Percentiles rank a stretch among this genome's conserved stretches.
phyloP scores from a whole-genome alignment of 2,888 invertebrate genomes.

The Thysanoteuthis rhombus region DNA sequence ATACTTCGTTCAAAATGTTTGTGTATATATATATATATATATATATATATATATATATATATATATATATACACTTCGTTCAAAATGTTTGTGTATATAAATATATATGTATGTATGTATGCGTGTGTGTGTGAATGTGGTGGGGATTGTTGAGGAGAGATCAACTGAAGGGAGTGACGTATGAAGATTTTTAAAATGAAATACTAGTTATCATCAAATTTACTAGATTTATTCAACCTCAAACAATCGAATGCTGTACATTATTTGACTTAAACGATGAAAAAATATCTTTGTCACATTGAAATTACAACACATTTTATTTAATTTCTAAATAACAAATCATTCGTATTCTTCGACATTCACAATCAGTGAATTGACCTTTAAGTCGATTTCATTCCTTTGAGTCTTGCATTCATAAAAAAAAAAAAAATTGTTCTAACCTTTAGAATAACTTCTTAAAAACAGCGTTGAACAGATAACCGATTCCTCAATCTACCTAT shows the following conservation, averaged over 20 bases:
- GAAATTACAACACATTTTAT: not conserved
- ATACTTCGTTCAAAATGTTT: not conserved
- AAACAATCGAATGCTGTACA: not conserved
- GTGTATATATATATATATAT: not conserved
- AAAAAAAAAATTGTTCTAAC: not conserved
- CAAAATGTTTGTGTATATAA: not conserved
- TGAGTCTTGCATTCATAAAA: not conserved
- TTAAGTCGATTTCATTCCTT: not conserved
- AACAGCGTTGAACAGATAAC: not conserved
- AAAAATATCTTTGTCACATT: not conserved
- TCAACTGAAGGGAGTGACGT: too few species aligned
- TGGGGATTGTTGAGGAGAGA: not conserved
- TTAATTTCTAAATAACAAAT: not conserved
- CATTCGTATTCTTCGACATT: not conserved
- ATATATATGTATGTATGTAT: not conserved
- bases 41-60: too few species aligned
- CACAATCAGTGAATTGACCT: not conserved
- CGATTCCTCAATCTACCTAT: not conserved
- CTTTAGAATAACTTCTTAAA: not conserved
- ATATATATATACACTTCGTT: not conserved
- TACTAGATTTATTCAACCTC: too few species aligned
- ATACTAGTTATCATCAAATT: rapidly evolving
- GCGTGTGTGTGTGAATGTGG: not conserved
- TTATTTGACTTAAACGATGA: not conserved
- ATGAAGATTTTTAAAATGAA: too few species aligned